phyloP scores from a whole-genome alignment of 2,888 invertebrate species.

The Scaptomyza caliginosa region DNA sequence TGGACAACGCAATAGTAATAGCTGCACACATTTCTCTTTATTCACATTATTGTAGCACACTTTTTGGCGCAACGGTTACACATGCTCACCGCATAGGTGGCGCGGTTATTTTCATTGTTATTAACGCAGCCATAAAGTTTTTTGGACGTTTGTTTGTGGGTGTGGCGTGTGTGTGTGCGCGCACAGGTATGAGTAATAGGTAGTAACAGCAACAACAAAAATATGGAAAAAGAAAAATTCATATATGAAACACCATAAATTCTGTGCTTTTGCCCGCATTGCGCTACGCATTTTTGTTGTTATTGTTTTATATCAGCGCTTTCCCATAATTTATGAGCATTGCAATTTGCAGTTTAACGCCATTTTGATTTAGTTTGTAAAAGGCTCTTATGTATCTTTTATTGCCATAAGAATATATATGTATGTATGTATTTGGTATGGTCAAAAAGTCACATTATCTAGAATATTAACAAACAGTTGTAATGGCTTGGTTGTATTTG shows the following conservation, averaged over 20 bases:
- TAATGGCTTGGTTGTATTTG: neutral
- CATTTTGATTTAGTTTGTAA: slow-evolving; percentile 49
- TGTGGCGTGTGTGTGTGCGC: slow-evolving; percentile 6
- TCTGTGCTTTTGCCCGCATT: slow-evolving; percentile 49
- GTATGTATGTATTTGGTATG: neutral
- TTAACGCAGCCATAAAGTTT: slow-evolving; percentile 49
- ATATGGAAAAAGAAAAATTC: slow-evolving; percentile 17
- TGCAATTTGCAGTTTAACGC: slow-evolving; percentile 59
- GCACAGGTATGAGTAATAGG: slow-evolving; percentile 32
- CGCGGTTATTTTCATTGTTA: slow-evolving; percentile 48
- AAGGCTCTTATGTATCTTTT: slow-evolving; percentile 18
- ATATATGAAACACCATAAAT: slow-evolving; percentile 36
- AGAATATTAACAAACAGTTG: slow-evolving; percentile 41
- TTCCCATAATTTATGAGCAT: slow-evolving; percentile 50
- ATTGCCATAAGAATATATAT: neutral
- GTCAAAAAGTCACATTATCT: slow-evolving; percentile 20
- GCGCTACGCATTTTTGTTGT: slow-evolving; percentile 15
- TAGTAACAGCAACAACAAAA: slow-evolving; percentile 19
- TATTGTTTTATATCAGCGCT: slow-evolving; percentile 12
- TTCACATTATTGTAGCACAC: slow-evolving; percentile 48
- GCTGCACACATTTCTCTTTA: slow-evolving; percentile 5
- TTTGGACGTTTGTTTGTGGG: slow-evolving; percentile 33
- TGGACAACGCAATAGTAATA: neutral
- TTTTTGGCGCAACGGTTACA: slow-evolving; percentile 44
- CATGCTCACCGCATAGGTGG: slow-evolving; percentile 34